Conservation (phyloP, 2,797 vertebrate genomes). For the Acanthiza pusilla region DNA sequence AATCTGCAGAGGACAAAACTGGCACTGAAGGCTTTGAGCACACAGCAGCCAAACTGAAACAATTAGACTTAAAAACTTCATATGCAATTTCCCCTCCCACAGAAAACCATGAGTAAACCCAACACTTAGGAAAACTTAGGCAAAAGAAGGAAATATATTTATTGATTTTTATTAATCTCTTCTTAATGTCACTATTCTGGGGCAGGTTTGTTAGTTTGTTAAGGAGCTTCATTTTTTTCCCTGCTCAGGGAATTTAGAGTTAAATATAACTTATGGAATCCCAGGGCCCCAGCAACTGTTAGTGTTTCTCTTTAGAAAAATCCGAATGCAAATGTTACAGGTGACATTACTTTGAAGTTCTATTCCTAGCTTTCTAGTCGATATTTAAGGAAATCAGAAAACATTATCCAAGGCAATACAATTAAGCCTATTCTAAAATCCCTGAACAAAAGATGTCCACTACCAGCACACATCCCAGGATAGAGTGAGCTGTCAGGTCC, state of each 20-base stretch:
- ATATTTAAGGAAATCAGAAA: constrained; percentile 27
- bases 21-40: neutral
- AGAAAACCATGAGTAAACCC: neutral
- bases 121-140: neutral
- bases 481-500: neutral
- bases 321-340: constrained; percentile 32
- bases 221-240: neutral
- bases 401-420: constrained; percentile 25
- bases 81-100: neutral
- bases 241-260: neutral
- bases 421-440: constrained; percentile 38
- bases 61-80: neutral
- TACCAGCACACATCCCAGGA: neutral
- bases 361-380: constrained; percentile 22
- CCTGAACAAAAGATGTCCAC: constrained; percentile 13
- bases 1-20: neutral
- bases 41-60: neutral
- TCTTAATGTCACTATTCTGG: neutral
- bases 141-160: neutral
- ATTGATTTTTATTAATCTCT: neutral
- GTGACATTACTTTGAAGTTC: constrained; percentile 56
- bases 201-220: neutral
- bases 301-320: neutral
- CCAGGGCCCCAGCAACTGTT: neutral
- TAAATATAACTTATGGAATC: neutral